phyloP scores from a whole-genome alignment of 2,113 vertebrate genomes.

The Macheiramphus alcinus region DNA sequence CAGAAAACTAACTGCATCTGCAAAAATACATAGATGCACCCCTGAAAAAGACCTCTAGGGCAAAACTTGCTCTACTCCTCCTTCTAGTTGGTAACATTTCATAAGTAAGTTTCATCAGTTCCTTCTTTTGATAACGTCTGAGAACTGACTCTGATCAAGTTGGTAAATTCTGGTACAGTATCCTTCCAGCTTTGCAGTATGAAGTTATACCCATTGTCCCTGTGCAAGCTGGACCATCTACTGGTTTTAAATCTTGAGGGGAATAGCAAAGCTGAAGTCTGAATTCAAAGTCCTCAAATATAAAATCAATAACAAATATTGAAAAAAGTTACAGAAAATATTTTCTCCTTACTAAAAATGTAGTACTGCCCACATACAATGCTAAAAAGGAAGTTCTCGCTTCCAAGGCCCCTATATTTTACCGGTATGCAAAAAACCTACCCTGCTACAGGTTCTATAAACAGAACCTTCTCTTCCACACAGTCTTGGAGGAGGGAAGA shows the following conservation, averaged over 20 bases:
- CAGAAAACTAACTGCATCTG: neutral
- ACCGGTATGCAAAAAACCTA: neutral
- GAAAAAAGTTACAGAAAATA: neutral
- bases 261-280: neutral
- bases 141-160: neutral
- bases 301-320: neutral
- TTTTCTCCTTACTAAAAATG: neutral
- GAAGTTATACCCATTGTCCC: neutral
- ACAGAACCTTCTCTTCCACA: neutral
- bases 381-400: neutral
- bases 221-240: neutral
- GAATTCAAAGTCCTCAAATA: neutral
- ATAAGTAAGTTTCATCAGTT: neutral
- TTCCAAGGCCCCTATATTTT: neutral
- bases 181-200: neutral
- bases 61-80: neutral
- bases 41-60: neutral
- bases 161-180: neutral
- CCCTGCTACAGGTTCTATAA: neutral
- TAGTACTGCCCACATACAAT: fast-evolving
- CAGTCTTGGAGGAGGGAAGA: neutral
- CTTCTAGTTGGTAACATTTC: neutral
- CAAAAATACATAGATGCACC: neutral
- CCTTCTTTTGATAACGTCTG: neutral
- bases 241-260: neutral